phyloP scores from a whole-genome alignment of 1,140 invertebrate species.

The Aradophagus sp. region DNA sequence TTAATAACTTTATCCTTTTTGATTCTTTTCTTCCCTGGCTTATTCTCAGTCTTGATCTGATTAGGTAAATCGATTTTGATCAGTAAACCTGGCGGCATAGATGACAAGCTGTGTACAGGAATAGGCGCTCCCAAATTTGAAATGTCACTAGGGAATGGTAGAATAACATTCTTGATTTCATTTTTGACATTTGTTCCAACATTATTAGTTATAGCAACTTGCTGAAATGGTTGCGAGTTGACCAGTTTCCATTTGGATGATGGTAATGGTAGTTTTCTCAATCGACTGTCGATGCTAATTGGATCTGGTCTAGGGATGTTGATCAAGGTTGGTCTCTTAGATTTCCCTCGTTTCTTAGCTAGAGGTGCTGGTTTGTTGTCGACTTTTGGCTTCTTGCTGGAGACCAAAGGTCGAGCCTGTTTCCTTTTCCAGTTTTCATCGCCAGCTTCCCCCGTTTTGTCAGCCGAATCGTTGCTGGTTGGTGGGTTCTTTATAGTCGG shows the following conservation, averaged over 20 bases:
- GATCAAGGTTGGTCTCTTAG: constrained; percentile 67
- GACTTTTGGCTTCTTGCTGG: constrained; percentile 72
- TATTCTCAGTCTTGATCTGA: constrained; percentile 54
- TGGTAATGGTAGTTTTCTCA: constrained; percentile 69
- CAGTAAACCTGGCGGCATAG: constrained; percentile 70
- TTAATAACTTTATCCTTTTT: constrained; percentile 44
- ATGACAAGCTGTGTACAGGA: constrained; percentile 71
- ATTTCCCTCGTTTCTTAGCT: constrained; percentile 72
- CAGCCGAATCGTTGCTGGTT: neutral
- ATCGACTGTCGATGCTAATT: constrained; percentile 61
- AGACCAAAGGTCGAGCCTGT: constrained; percentile 62
- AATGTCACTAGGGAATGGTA: constrained; percentile 70
- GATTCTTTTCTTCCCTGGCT: constrained; percentile 16
- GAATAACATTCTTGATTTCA: constrained; percentile 69
- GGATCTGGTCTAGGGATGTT: constrained; percentile 68
- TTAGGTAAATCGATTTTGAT: constrained; percentile 73
- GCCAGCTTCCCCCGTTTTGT: constrained; percentile 7
- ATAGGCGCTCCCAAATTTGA: constrained; percentile 69
- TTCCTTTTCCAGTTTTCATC: constrained; percentile 45
- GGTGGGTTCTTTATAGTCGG: constrained; percentile 56
- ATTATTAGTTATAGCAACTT: constrained; percentile 67
- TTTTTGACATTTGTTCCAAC: constrained; percentile 57
- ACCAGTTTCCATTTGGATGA: constrained; percentile 70
- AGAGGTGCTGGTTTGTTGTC: constrained; percentile 70
- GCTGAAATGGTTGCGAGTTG: constrained; percentile 63